phyloP scores from a whole-genome alignment of 2,113 vertebrate species.

The Helogale parvula region DNA sequence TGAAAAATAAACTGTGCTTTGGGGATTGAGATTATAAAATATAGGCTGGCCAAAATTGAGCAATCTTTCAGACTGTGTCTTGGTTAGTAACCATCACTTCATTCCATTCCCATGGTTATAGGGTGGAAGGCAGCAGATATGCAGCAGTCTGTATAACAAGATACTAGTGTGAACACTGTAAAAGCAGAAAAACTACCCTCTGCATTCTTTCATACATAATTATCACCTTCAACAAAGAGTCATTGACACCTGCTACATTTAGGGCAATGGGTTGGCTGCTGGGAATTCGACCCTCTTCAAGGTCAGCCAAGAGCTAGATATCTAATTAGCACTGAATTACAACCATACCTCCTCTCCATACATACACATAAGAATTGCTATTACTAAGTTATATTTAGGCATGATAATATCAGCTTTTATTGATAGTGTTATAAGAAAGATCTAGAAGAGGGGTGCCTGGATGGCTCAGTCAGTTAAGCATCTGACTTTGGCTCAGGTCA shows the following conservation, averaged over 20 bases:
- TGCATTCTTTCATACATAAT: neutral
- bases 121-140: neutral
- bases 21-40: neutral
- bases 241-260: neutral
- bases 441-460: neutral
- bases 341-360: neutral
- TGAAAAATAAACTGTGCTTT: neutral
- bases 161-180: neutral
- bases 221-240: neutral
- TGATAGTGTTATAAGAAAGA: neutral
- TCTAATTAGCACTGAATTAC: neutral
- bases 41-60: neutral
- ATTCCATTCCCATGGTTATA: neutral
- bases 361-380: neutral
- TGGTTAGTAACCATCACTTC: neutral
- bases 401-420: constrained; percentile 10
- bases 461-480: no score
- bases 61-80: neutral
- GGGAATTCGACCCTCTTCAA: neutral
- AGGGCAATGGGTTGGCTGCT: neutral
- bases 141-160: neutral
- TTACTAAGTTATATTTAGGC: neutral
- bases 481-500: no score
- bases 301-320: neutral
- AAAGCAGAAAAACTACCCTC: neutral